Evolutionary conservation across 2,888 invertebrate genomes (phyloP), one percentile per base, ranked within the genome.

Genomic region (Eumacrocentrus americanus): DNA sequence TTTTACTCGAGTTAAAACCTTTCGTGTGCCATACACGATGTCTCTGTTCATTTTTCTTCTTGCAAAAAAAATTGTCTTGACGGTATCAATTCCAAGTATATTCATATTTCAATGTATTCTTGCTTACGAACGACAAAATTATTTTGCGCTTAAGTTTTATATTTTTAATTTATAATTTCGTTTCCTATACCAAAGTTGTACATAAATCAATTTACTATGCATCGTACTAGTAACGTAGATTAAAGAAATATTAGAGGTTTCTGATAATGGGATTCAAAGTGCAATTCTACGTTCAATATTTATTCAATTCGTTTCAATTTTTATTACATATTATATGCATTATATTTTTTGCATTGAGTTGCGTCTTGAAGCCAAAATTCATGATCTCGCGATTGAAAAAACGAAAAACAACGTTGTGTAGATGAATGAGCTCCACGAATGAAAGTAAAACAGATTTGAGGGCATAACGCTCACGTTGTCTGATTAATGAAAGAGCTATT

Each of bases 171-270:
- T 38, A 3, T n/a, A 23, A 25, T 23, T 46, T 16, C 9, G 2
- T 25, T 46, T 25, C 14, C 14, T 22, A 46, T 34, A 34, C 48
- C 48, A 48, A 48, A 48, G 34, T 34, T 48, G 48, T 48, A 48
- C 6, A 48, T 48, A 48, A 51, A 51, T 51, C 14, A 37, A 12
- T 37, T 38, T 12, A 23, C n/a, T 46, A 20, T 40, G 11, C 9
- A 20, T 20, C 11, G 42, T 20, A 42, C 20, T 42, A 18, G 20
- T 42, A 20, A 20, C 20, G 18, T 20, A 18, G 18, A 48, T 48
- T 34, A 25, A 34, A 18, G n/a, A 48, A 25, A 46, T 47, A 14
- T 40, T 1, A 11, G 11, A 16, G 18, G 16, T 23, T 34, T 18
- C 18, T 34, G 25, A 23, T 48, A 48, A 25, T 34, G 48, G n/a